These are phyloP conservation scores for Micrasema minimum DNA, from an alignment of 1,140 invertebrate species.

Conservation along the genomic window DNA sequence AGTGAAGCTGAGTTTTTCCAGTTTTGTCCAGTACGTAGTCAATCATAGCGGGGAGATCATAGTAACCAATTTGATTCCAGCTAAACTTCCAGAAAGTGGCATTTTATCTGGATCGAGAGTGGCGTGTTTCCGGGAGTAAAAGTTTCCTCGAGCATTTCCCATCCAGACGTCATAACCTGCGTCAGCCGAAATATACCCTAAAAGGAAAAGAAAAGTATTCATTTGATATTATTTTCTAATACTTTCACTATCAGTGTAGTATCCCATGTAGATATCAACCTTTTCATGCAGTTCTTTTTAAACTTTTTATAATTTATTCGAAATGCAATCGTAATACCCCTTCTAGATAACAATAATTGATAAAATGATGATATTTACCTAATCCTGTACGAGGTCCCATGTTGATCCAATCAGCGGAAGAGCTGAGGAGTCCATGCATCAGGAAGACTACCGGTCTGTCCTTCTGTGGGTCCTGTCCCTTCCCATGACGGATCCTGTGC, in stretches of 20 bases:
- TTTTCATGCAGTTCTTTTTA: no score
- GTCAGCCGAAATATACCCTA: conserved; percentile 62
- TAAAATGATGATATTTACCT: conserved; percentile 56
- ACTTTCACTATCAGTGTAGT: no score
- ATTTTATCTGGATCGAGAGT: conserved; percentile 61
- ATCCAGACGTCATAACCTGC: conserved; percentile 79
- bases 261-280: no score
- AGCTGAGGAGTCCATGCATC: conserved; percentile 74
- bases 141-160: conserved; percentile 78
- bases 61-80: conserved; percentile 73
- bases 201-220: background rate
- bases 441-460: conserved; percentile 65
- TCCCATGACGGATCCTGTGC: conserved; percentile 68
- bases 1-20: conserved; percentile 62
- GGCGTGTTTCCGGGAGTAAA: conserved; percentile 73
- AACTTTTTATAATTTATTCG: no score
- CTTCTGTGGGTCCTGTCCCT: conserved; percentile 55
- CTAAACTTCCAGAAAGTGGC: conserved; percentile 73
- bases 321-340: no score
- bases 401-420: conserved; percentile 70
- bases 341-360: no score
- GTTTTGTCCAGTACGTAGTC: conserved; percentile 67
- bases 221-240: no score
- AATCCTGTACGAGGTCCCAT: conserved; percentile 66
- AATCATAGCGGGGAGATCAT: conserved; percentile 73